phyloP scores from a whole-genome alignment of 2,113 vertebrate species.

The Varanus salvator region DNA sequence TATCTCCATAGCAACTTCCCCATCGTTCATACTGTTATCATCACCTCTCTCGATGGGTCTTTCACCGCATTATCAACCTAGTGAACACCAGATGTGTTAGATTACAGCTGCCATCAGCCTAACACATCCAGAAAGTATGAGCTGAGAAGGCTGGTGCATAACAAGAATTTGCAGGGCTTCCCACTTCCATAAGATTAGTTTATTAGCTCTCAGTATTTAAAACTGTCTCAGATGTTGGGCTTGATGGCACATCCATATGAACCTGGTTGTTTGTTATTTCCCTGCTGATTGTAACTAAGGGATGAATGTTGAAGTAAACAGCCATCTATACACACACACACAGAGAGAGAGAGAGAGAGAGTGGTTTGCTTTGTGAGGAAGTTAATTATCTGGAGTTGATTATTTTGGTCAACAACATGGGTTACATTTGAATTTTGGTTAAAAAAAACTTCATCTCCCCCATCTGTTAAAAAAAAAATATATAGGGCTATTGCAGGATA shows the following conservation, averaged over 20 bases:
- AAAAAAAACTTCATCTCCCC: constrained; percentile 67
- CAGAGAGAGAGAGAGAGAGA: not conserved
- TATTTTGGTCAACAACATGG: constrained; percentile 54
- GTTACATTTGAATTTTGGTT: constrained; percentile 69
- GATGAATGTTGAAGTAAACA: constrained; percentile 53
- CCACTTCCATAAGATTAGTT: not conserved
- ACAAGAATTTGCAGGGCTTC: not conserved
- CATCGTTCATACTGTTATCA: not conserved
- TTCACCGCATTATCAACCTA: too few relatives aligned
- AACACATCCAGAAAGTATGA: too few relatives aligned
- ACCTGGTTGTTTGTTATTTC: not conserved
- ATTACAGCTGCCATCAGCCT: too few relatives aligned
- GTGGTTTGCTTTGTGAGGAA: constrained; percentile 51
- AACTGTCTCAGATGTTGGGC: not conserved
- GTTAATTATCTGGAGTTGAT: constrained; percentile 55
- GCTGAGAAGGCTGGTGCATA: not conserved
- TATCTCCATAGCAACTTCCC: not conserved
- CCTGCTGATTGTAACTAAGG: constrained; percentile 39
- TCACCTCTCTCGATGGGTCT: not conserved
- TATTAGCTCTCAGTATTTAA: not conserved
- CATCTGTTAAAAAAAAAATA: constrained; percentile 65
- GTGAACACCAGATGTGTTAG: too few relatives aligned
- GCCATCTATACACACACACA: too few relatives aligned
- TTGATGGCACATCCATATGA: not conserved
- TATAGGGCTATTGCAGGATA: constrained; percentile 68